Evolutionary conservation across 1,140 invertebrate genomes (phyloP).

Genomic region (Drosophila sproati): DNA sequence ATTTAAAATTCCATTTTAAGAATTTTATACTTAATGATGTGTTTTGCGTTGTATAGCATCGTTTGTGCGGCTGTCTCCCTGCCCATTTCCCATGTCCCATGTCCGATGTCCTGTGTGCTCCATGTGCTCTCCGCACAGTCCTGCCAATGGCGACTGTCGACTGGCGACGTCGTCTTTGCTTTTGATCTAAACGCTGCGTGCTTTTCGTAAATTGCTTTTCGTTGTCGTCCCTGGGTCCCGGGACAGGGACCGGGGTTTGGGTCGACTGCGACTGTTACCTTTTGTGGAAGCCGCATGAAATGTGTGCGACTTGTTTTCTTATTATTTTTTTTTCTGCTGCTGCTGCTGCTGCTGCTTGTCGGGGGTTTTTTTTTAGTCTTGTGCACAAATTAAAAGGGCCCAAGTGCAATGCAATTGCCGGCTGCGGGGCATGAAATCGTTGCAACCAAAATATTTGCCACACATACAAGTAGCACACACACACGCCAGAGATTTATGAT

Average conservation of each 20-base stretch:
- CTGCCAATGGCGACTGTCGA: slow-evolving; percentile 65
- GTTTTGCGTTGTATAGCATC: slow-evolving; percentile 83
- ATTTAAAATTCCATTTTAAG: slow-evolving; percentile 85
- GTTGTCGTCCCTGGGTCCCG: slow-evolving; percentile 54
- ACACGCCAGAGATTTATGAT: slow-evolving; percentile 60
- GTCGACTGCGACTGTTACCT: slow-evolving; percentile 53
- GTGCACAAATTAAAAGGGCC: slow-evolving; percentile 43
- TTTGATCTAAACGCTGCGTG: slow-evolving; percentile 83
- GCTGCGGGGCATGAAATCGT: slow-evolving; percentile 74
- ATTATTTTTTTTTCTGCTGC: slow-evolving; percentile 15
- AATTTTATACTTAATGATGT: slow-evolving; percentile 85
- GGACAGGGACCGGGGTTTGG: slow-evolving; percentile 13
- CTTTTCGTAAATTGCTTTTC: slow-evolving; percentile 83
- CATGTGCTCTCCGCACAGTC: background rate
- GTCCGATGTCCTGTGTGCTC: slow-evolving; percentile 7
- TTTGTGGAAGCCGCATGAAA: slow-evolving; percentile 82
- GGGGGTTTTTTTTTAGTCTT: slow-evolving; percentile 26
- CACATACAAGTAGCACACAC: slow-evolving; percentile 30
- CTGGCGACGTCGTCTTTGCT: slow-evolving; percentile 55
- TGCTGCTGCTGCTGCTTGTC: slow-evolving; percentile 2
- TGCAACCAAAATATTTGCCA: slow-evolving; percentile 79
- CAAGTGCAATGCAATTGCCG: slow-evolving; percentile 70
- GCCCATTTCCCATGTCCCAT: slow-evolving; percentile 3
- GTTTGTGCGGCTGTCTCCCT: slow-evolving; percentile 5
- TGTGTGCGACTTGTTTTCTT: slow-evolving; percentile 74